These are phyloP conservation scores for Leuciscus waleckii DNA, from an alignment of 2,797 vertebrate genomes.

Conservation along the genomic window DNA sequence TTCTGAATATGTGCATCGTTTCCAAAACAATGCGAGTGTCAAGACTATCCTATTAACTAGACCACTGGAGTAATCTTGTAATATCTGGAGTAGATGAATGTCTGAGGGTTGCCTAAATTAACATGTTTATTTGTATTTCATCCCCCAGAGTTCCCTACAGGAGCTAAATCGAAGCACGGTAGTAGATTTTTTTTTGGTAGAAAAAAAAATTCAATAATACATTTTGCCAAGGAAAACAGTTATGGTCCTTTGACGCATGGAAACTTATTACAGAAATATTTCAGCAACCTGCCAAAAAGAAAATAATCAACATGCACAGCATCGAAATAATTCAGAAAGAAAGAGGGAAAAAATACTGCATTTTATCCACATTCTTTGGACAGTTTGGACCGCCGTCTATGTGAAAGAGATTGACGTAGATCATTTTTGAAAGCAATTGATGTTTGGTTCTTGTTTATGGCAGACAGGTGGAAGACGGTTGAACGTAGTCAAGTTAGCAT, in stretches of 20 bases:
- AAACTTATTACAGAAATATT: slow-evolving; percentile 75
- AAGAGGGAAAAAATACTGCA: slow-evolving; percentile 58
- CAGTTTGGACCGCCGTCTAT: slow-evolving; percentile 73
- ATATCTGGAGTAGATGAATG: slow-evolving; percentile 59
- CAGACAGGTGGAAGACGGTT: slow-evolving; percentile 57
- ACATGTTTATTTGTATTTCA: slow-evolving; percentile 59
- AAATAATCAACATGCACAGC: slow-evolving; percentile 70
- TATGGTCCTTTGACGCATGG: slow-evolving; percentile 63
- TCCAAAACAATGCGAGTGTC: slow-evolving; percentile 48
- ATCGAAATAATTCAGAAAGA: slow-evolving; percentile 35
- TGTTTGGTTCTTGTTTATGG: neutral
- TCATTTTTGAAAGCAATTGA: neutral
- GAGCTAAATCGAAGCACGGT: slow-evolving; percentile 60
- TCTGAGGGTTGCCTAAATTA: slow-evolving; percentile 58
- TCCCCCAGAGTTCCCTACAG: slow-evolving; percentile 62
- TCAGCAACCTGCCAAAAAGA: slow-evolving; percentile 73
- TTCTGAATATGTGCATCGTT: slow-evolving; percentile 50
- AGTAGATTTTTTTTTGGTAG: slow-evolving; percentile 61
- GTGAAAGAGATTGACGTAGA: neutral
- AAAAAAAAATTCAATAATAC: neutral
- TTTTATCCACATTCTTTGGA: slow-evolving; percentile 70
- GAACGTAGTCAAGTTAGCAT: slow-evolving; percentile 8
- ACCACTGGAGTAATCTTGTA: slow-evolving; percentile 56
- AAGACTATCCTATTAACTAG: slow-evolving; percentile 45
- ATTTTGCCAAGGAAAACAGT: slow-evolving; percentile 67